Evolutionary conservation across 2,113 vertebrate species (phyloP).

Genomic region (Paralichthys olivaceus): DNA sequence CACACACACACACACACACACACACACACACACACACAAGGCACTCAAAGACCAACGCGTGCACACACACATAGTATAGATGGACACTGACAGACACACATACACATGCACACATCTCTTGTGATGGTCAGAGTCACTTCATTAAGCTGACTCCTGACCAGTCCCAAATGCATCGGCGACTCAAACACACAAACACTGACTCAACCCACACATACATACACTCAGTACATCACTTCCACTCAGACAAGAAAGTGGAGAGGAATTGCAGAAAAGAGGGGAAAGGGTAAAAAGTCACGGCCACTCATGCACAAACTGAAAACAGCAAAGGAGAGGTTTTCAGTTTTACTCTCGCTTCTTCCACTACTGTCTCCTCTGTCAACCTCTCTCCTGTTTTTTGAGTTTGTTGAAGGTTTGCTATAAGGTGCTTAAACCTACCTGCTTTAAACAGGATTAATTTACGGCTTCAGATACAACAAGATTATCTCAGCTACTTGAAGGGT

Average conservation of each 20-base stretch:
- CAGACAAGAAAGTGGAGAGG: slow-evolving; percentile 59
- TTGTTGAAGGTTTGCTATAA: background rate
- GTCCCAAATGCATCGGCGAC: slow-evolving; percentile 77
- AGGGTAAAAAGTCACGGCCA: slow-evolving; percentile 72
- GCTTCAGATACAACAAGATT: background rate
- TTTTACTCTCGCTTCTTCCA: slow-evolving; percentile 32
- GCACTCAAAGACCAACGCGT: background rate
- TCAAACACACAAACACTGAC: slow-evolving; percentile 58
- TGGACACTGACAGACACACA: slow-evolving; percentile 52
- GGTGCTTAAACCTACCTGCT: background rate
- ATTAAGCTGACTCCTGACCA: slow-evolving; percentile 91
- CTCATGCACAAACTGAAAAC: slow-evolving; percentile 64
- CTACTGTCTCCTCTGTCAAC: slow-evolving; percentile 6
- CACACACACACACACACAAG: slow-evolving; percentile 21
- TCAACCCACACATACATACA: slow-evolving; percentile 50
- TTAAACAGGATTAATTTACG: slow-evolving; percentile 2
- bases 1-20: slow-evolving; percentile 24
- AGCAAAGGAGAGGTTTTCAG: slow-evolving; percentile 35
- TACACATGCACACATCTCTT: slow-evolving; percentile 49
- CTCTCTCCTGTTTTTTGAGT: slow-evolving; percentile 9
- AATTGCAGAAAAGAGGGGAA: slow-evolving; percentile 60
- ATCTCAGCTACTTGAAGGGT: background rate
- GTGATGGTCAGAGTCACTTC: slow-evolving; percentile 91
- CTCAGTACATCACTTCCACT: slow-evolving; percentile 59
- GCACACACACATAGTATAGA: slow-evolving; percentile 27